Percentiles rank a stretch among this genome's conserved stretches.
These are phyloP conservation scores for Physocephala rufipes DNA, from an alignment of 2,888 invertebrate genomes.

Conservation along the genomic window DNA sequence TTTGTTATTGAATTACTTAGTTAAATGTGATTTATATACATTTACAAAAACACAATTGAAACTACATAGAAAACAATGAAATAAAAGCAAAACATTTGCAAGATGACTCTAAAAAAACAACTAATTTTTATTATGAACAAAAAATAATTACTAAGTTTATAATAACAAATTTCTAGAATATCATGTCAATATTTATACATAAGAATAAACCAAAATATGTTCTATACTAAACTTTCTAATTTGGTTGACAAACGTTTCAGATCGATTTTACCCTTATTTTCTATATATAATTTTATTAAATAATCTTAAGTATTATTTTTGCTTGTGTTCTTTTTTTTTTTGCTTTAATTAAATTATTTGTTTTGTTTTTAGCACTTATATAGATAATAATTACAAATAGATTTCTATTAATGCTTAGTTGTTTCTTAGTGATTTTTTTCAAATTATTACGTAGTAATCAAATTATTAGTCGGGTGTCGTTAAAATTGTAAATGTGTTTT, in stretches of 20 bases:
- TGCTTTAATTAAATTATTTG: constrained; percentile 33
- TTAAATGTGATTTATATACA: constrained; percentile 2
- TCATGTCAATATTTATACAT: constrained; percentile 24
- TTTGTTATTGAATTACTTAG: background rate
- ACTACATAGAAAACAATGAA: background rate
- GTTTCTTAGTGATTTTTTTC: background rate
- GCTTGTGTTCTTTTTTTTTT: constrained; percentile 31
- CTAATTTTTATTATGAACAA: constrained; percentile 12
- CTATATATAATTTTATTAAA: background rate
- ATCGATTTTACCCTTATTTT: background rate
- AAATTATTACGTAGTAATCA: too few relatives aligned
- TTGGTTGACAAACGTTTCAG: constrained; percentile 4
- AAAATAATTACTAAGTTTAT: background rate
- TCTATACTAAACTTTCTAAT: constrained; percentile 8
- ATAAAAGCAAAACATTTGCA: background rate
- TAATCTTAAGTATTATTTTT: constrained; percentile 11
- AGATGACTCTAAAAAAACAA: background rate
- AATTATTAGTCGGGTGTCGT: too few relatives aligned
- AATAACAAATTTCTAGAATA: background rate
- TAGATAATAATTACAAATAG: constrained; percentile 24
- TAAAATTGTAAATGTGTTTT: too few relatives aligned
- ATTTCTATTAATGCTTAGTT: constrained; percentile 21
- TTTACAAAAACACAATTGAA: background rate
- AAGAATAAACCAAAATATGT: background rate
- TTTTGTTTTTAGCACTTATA: constrained; percentile 28